These are phyloP conservation scores for Fopius arisanus DNA, from an alignment of 1,140 invertebrate genomes.

Conservation along the genomic window DNA sequence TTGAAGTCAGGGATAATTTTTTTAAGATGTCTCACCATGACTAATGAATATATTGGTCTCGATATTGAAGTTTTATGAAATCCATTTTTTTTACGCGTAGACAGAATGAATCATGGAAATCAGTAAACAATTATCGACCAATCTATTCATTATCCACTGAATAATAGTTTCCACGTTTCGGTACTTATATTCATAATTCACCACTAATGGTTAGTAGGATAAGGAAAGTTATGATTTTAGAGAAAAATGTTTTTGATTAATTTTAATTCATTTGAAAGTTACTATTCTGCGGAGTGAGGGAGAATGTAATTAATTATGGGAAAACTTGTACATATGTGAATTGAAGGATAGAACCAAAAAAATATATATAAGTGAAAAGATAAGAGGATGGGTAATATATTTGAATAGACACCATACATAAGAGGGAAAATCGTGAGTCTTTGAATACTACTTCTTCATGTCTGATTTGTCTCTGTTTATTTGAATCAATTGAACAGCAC, in stretches of 20 bases:
- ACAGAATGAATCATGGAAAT: no score
- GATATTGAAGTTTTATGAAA: no score
- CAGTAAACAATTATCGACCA: no score
- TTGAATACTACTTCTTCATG: no score
- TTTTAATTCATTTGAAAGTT: neutral
- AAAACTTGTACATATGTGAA: conserved; percentile 7
- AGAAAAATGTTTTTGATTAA: neutral
- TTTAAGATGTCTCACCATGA: neutral
- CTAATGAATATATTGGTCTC: conserved; percentile 1
- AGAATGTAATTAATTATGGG: neutral
- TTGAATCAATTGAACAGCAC: no score
- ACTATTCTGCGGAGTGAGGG: neutral
- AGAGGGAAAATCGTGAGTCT: neutral
- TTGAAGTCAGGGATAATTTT: conserved; percentile 9
- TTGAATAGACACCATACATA: neutral
- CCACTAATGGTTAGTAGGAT: neutral
- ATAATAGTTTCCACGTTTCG: no score
- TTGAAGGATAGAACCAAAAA: conserved; percentile 1
- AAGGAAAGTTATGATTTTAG: neutral
- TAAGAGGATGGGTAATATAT: neutral
- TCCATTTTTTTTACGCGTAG: no score
- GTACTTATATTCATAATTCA: neutral
- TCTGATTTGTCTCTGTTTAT: no score
- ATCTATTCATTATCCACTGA: no score
- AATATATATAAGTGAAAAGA: neutral